phyloP scores from a whole-genome alignment of 2,797 vertebrate species.

The Saxicola maurus region DNA sequence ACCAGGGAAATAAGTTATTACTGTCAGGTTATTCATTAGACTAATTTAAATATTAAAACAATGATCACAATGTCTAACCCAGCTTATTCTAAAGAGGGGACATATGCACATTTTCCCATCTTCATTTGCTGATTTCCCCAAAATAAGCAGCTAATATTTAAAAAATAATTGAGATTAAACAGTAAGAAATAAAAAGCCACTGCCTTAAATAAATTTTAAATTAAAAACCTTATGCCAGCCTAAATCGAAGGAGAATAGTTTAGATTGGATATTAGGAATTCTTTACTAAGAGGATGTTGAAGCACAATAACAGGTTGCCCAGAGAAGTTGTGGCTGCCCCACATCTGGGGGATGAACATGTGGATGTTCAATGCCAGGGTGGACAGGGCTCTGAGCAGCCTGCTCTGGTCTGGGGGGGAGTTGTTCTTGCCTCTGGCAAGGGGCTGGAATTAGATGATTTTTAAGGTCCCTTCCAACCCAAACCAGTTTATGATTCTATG shows the following conservation, averaged over 20 bases:
- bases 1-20: not conserved
- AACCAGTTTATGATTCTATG: not conserved
- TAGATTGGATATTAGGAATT: not conserved
- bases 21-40: not conserved
- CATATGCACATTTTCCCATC: not conserved
- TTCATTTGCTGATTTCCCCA: not conserved
- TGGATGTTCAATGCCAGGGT: not conserved
- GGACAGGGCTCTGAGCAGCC: accelerated
- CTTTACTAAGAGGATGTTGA: not conserved
- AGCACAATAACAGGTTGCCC: not conserved
- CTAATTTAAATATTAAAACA: not conserved
- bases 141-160: not conserved
- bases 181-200: not conserved
- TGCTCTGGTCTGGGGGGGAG: accelerated
- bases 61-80: not conserved
- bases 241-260: not conserved
- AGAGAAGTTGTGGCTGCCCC: not conserved
- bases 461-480: not conserved
- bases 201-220: not conserved
- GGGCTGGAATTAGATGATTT: not conserved
- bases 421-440: not conserved
- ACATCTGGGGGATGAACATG: too few species aligned
- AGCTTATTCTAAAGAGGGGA: not conserved
- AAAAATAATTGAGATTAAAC: not conserved
- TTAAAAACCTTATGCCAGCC: not conserved